Percentiles rank a stretch among this genome's conserved stretches.
Evolutionary conservation across 2,113 vertebrate genomes (phyloP).

Genomic region (Addax nasomaculatus): DNA sequence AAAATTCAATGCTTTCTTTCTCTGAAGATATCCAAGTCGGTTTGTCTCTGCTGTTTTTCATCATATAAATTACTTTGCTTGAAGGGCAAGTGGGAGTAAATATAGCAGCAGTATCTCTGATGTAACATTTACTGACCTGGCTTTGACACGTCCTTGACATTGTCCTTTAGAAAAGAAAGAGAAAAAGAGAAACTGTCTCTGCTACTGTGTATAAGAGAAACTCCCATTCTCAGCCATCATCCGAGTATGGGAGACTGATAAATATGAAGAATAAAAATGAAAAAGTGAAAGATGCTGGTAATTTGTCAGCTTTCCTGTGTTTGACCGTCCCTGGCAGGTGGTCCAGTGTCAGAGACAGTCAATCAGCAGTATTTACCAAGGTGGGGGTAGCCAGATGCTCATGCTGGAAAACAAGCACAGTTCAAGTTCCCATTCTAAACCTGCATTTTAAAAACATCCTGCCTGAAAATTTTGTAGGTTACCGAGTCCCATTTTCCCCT

Average conservation of each 20-base stretch:
- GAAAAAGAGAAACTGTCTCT: not conserved
- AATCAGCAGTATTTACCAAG: not conserved
- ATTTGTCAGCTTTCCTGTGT: not conserved
- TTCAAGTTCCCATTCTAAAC: not conserved
- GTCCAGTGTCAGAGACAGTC: not conserved
- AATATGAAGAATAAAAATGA: not conserved
- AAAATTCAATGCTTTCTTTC: conserved; percentile 34
- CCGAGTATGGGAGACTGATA: too few relatives aligned
- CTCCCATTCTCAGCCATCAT: not conserved
- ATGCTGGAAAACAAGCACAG: fast-evolving
- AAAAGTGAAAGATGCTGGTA: not conserved
- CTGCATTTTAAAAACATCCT: not conserved
- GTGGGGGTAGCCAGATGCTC: not conserved
- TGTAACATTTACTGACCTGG: conserved; percentile 44
- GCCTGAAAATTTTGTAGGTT: not conserved
- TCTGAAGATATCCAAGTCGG: not conserved
- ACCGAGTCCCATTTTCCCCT: not conserved
- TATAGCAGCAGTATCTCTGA: conserved; percentile 64
- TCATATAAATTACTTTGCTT: conserved; percentile 29
- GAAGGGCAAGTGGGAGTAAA: conserved; percentile 56
- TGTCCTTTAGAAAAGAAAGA: conserved; percentile 44
- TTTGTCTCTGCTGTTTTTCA: conserved; percentile 29
- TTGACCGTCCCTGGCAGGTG: not conserved
- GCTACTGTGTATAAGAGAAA: not conserved
- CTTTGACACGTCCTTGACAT: conserved; percentile 13